Conservation (phyloP, 2,888 invertebrate genomes). For the Coleophora flavipennella region DNA sequence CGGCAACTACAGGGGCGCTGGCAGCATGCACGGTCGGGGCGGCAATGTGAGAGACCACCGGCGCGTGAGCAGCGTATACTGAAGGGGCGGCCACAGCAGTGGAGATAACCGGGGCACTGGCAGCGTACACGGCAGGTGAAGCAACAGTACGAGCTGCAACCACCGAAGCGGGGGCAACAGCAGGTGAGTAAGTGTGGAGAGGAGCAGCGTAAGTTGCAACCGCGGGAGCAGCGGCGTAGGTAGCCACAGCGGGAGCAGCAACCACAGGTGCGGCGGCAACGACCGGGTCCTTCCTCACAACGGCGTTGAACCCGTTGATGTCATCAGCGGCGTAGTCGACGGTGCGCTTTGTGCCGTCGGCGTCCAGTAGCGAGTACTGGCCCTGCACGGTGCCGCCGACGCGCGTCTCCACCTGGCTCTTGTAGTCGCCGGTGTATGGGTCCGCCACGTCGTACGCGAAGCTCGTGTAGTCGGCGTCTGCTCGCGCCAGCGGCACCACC, state of each 20-base stretch:
- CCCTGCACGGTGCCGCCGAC: slow-evolving; percentile 67
- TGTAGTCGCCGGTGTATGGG: slow-evolving; percentile 70
- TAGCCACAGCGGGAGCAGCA: slow-evolving; percentile 20
- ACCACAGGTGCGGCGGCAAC: slow-evolving; percentile 41
- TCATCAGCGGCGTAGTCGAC: slow-evolving; percentile 73
- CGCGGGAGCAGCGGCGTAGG: slow-evolving; percentile 15
- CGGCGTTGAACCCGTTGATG: slow-evolving; percentile 72
- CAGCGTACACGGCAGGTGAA: slow-evolving; percentile 16
- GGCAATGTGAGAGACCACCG: slow-evolving; percentile 17
- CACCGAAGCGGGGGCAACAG: slow-evolving; percentile 11
- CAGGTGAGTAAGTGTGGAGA: slow-evolving; percentile 16
- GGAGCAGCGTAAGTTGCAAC: slow-evolving; percentile 18
- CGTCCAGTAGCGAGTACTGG: slow-evolving; percentile 69
- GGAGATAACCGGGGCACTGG: slow-evolving; percentile 21
- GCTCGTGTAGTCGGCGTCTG: slow-evolving; percentile 64
- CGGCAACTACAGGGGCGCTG: slow-evolving; percentile 22
- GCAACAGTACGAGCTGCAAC: slow-evolving; percentile 8
- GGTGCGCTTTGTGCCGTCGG: slow-evolving; percentile 70
- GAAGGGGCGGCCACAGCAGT: slow-evolving; percentile 17
- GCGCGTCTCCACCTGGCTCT: slow-evolving; percentile 70
- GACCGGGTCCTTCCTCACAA: slow-evolving; percentile 67
- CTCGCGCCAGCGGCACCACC: slow-evolving; percentile 67
- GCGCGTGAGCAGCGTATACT: slow-evolving; percentile 16
- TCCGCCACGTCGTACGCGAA: slow-evolving; percentile 73
- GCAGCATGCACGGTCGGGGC: slow-evolving; percentile 18